Percentiles rank a stretch among this genome's conserved stretches.
Evolutionary conservation across 2,888 invertebrate genomes (phyloP).

Genomic region (Drosophila setosimentum): DNA sequence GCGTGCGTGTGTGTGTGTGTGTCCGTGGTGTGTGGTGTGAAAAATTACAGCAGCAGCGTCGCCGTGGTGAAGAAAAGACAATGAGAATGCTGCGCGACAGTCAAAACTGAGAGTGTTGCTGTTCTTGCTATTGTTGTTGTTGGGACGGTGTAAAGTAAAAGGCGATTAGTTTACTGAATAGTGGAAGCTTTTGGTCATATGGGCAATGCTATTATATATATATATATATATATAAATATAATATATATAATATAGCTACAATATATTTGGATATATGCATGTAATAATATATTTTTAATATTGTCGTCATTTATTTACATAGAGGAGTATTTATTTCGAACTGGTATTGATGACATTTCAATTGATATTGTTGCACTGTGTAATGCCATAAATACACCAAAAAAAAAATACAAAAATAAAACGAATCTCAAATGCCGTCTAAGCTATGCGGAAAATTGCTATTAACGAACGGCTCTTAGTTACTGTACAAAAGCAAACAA

Average conservation of each 20-base stretch:
- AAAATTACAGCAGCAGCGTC: conserved; percentile 76
- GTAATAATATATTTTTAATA: conserved; percentile 1
- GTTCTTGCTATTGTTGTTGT: conserved; percentile 18
- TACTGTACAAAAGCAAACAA: conserved; percentile 3
- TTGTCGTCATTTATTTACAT: background rate
- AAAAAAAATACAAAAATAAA: too few species aligned
- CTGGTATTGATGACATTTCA: conserved; percentile 1
- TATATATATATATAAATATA: background rate
- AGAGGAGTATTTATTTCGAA: background rate
- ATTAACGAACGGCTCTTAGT: conserved; percentile 41
- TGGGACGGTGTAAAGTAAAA: conserved; percentile 50
- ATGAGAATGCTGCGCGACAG: conserved; percentile 59
- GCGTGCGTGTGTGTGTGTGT: conserved; percentile 20
- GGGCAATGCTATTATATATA: conserved; percentile 1
- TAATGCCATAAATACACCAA: background rate
- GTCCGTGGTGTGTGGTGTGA: conserved; percentile 57
- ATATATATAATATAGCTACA: background rate
- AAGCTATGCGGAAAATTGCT: conserved; percentile 20
- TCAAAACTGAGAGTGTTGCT: conserved; percentile 33
- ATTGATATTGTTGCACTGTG: background rate
- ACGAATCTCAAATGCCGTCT: background rate
- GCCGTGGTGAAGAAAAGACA: conserved; percentile 72
- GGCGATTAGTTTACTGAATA: conserved; percentile 53
- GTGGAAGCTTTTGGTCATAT: conserved; percentile 18
- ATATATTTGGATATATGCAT: background rate